Percentiles rank a stretch among this genome's conserved stretches.
Evolutionary conservation across 35 echinoderm and acorn worm species (phyloP).

Genomic region (Heliocidaris tuberculata): DNA sequence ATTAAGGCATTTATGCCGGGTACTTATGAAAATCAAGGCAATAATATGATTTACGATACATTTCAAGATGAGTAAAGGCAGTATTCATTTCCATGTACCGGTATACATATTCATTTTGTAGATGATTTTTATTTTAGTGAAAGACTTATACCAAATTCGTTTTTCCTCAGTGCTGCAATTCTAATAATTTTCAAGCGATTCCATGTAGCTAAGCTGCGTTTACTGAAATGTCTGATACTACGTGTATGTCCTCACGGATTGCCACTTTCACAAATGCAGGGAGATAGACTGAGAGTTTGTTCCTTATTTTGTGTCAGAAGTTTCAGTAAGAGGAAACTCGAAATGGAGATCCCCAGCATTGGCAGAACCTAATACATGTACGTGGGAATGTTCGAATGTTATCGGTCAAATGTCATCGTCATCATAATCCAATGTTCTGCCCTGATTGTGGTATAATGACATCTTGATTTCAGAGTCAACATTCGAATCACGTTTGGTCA

Average conservation of each 20-base stretch:
- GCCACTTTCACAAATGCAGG: not conserved
- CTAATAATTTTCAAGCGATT: no score
- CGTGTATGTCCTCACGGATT: not conserved
- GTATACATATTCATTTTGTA: no score
- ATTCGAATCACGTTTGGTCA: slow-evolving; percentile 2
- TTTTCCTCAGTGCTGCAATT: no score
- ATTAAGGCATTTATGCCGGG: no score
- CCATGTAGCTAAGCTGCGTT: not conserved
- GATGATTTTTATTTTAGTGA: no score
- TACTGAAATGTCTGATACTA: not conserved
- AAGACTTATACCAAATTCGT: no score
- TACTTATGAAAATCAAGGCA: no score
- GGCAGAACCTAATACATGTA: not conserved
- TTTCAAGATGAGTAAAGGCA: no score
- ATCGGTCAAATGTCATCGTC: not conserved
- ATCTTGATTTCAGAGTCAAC: slow-evolving; percentile 11
- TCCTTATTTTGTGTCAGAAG: not conserved
- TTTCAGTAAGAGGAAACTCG: not conserved
- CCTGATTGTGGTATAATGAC: slow-evolving; percentile 1
- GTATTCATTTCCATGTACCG: no score
- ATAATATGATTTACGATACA: no score
- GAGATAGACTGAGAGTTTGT: not conserved
- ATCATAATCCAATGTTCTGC: not conserved
- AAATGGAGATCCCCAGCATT: not conserved
- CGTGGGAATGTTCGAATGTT: slow-evolving; percentile 1